Evolutionary conservation across 2,113 vertebrate species (phyloP).

Genomic region (Pomatorhinus ruficollis): DNA sequence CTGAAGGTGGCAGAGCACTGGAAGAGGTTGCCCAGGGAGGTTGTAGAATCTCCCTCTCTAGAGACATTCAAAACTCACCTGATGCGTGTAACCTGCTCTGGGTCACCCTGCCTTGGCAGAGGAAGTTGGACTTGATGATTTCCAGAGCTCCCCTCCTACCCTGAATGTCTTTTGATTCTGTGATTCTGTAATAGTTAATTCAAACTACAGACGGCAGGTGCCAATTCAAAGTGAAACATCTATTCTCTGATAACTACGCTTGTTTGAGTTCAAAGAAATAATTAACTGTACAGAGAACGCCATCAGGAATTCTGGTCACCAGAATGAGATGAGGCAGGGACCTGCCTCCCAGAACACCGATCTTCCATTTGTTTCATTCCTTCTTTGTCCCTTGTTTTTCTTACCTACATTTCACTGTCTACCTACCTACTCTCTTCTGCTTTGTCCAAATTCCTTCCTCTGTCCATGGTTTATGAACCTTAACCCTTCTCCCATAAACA

Average conservation of each 20-base stretch:
- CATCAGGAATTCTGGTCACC: neutral
- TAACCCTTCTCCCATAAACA: neutral
- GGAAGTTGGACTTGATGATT: neutral
- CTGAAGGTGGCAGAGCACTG: neutral
- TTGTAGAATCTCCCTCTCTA: neutral
- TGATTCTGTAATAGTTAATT: neutral
- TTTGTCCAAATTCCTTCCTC: neutral
- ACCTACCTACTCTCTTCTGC: neutral
- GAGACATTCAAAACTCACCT: neutral
- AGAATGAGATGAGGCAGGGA: neutral
- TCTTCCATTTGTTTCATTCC: neutral
- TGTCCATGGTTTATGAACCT: neutral
- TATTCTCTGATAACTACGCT: neutral
- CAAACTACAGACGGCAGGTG: neutral
- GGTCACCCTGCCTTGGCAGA: neutral
- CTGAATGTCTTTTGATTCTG: neutral
- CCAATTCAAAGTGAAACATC: neutral
- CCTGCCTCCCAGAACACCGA: neutral
- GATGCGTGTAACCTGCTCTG: neutral
- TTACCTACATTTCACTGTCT: neutral
- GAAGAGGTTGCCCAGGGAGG: neutral
- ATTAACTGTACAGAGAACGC: neutral
- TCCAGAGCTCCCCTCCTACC: neutral
- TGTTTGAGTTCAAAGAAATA: neutral
- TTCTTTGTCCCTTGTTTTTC: neutral